Conservation (phyloP, 1,140 invertebrate species). For the Rhopalosiphum maidis region DNA sequence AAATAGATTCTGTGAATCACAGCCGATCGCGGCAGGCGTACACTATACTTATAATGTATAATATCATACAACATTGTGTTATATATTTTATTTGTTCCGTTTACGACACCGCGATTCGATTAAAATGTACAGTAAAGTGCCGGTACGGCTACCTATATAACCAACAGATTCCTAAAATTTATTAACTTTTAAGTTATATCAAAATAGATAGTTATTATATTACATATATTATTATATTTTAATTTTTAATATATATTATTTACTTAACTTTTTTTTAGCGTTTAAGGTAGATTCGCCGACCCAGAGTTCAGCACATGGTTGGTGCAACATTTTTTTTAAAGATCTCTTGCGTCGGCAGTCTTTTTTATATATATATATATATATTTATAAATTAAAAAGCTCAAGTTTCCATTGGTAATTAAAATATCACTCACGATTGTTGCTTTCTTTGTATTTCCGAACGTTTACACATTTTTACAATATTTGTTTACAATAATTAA, state of each 20-base stretch:
- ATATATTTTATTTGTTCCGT: neutral
- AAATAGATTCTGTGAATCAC: neutral
- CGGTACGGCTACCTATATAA: slow-evolving; percentile 16
- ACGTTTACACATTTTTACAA: neutral
- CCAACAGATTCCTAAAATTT: slow-evolving; percentile 27
- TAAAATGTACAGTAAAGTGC: slow-evolving; percentile 26
- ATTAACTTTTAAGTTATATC: slow-evolving; percentile 11
- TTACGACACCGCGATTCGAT: neutral
- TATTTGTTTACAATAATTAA: neutral
- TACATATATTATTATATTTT: neutral
- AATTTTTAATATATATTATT: slow-evolving; percentile 5
- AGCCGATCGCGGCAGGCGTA: neutral
- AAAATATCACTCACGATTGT: neutral
- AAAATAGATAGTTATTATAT: slow-evolving; percentile 5
- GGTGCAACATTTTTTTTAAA: neutral
- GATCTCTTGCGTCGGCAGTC: neutral
- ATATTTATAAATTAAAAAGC: neutral
- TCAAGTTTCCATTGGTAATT: neutral
- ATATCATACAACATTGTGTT: neutral
- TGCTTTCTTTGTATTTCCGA: neutral
- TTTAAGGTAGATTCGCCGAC: slow-evolving; percentile 15
- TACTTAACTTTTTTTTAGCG: neutral
- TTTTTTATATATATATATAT: neutral
- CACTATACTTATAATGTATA: neutral
- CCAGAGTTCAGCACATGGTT: neutral